Conservation (phyloP, 2,113 vertebrate species). For the Indri indri region DNA sequence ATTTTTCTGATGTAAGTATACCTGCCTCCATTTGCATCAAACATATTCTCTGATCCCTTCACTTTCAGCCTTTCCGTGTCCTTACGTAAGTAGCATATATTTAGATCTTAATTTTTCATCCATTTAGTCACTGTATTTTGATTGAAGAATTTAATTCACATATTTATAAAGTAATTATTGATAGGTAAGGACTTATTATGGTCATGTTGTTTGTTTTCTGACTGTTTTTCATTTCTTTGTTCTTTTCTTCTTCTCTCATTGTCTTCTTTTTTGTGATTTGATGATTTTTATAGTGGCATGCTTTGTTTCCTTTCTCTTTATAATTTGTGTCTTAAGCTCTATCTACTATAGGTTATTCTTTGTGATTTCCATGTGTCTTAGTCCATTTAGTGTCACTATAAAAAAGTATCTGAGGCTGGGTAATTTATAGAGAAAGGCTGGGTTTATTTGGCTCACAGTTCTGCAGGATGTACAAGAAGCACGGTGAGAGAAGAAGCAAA, state of each 20-base stretch:
- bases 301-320: not conserved
- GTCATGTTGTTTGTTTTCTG: not conserved
- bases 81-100: not conserved
- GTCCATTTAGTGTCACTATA: not conserved
- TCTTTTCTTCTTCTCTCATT: not conserved
- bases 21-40: not conserved
- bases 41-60: not conserved
- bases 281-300: not conserved
- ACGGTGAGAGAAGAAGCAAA: not conserved
- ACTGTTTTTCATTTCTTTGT: not conserved
- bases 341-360: not conserved
- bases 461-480: not conserved
- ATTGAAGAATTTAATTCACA: not conserved
- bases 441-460: not conserved
- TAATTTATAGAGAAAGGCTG: not conserved
- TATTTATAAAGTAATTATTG: not conserved
- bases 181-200: not conserved
- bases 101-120: not conserved
- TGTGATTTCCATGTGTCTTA: not conserved
- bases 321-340: not conserved
- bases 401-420: not conserved
- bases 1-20: not conserved
- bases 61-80: not conserved
- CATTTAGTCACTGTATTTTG: not conserved
- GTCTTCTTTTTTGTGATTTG: not conserved